Evolutionary conservation across 1,140 invertebrate genomes (phyloP).

Genomic region (Bombus sylvicola): DNA sequence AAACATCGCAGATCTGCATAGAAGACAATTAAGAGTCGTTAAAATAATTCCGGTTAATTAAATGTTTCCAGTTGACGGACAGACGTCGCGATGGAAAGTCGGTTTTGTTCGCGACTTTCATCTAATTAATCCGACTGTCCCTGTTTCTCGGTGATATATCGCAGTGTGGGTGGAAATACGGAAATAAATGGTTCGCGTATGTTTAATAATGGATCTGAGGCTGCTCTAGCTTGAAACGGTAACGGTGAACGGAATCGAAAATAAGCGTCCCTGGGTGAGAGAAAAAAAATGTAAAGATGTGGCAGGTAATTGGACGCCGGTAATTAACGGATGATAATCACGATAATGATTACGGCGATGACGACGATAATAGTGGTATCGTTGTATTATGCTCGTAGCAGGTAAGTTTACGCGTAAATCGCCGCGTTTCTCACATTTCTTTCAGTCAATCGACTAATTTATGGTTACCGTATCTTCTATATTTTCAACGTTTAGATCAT

Average conservation of each 20-base stretch:
- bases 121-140: constrained; percentile 39
- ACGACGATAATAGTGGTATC: constrained; percentile 51
- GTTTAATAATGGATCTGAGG: constrained; percentile 53
- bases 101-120: constrained; percentile 30
- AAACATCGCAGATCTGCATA: not conserved
- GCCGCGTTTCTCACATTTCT: constrained; percentile 45
- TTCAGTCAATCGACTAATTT: constrained; percentile 43
- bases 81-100: constrained; percentile 23
- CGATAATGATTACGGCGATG: constrained; percentile 52
- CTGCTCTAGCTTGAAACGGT: constrained; percentile 45
- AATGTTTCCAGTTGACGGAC: constrained; percentile 35
- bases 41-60: constrained; percentile 34
- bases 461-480: constrained; percentile 2
- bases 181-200: constrained; percentile 38
- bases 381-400: constrained; percentile 31
- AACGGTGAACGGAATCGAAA: constrained; percentile 65
- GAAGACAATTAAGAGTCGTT: constrained; percentile 3
- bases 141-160: constrained; percentile 24
- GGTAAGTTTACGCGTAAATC: constrained; percentile 34
- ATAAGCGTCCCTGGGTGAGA: constrained; percentile 44
- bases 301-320: constrained; percentile 58
- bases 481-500: constrained; percentile 21
- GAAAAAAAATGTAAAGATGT: constrained; percentile 44
- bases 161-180: constrained; percentile 13
- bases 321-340: constrained; percentile 63